Evolutionary conservation across 2,113 vertebrate genomes (phyloP).

Genomic region (Galemys pyrenaicus): DNA sequence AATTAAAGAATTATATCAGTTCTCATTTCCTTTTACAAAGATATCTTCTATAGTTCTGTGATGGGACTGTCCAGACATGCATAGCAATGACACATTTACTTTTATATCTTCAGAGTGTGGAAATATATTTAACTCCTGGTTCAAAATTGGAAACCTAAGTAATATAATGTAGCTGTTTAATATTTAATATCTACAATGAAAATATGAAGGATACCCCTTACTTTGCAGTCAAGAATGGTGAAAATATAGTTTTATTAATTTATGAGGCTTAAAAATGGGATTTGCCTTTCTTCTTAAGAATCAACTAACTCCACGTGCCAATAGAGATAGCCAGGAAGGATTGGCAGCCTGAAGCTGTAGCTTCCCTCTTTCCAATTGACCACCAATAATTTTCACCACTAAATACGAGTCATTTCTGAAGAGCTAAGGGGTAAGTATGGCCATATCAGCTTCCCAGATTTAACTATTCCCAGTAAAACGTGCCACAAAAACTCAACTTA

Average conservation of each 20-base stretch:
- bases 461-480: background rate
- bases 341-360: background rate
- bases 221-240: background rate
- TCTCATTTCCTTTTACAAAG: conserved; percentile 38
- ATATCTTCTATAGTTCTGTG: background rate
- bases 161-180: background rate
- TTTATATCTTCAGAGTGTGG: background rate
- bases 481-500: background rate
- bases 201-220: background rate
- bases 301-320: background rate
- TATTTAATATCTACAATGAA: conserved; percentile 39
- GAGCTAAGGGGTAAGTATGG: background rate
- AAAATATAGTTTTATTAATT: background rate
- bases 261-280: conserved; percentile 9
- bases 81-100: background rate
- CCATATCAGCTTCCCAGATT: background rate
- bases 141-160: conserved; percentile 24
- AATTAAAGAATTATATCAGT: conserved; percentile 39
- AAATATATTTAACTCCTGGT: conserved; percentile 1
- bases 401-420: background rate
- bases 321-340: background rate
- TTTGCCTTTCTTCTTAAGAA: conserved; percentile 24
- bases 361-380: background rate
- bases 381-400: background rate
- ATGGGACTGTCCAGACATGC: background rate